Percentiles rank a stretch among this genome's conserved stretches.
phyloP scores from a whole-genome alignment of 2,797 vertebrate genomes.

The Melanogrammus aeglefinus region DNA sequence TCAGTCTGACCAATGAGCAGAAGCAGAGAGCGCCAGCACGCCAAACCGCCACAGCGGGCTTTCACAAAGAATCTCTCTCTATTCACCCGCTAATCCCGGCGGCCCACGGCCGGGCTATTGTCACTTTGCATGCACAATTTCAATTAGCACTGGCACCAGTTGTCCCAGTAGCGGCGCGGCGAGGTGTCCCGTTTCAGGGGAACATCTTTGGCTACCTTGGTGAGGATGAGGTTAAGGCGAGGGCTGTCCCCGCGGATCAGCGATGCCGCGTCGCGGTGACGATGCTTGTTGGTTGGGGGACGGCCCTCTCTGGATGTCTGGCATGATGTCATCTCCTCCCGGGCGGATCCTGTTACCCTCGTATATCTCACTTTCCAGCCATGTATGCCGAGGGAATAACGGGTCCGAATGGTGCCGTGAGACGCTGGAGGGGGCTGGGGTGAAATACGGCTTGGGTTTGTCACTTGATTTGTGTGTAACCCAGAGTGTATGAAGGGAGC shows the following conservation, averaged over 20 bases:
- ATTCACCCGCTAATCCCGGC: conserved; percentile 80
- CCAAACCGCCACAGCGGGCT: conserved; percentile 75
- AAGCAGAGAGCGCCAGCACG: conserved; percentile 73
- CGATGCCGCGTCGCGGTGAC: conserved; percentile 5
- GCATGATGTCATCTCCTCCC: conserved; percentile 30
- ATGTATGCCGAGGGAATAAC: neutral
- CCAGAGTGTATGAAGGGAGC: conserved; percentile 9
- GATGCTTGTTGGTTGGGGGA: conserved; percentile 34
- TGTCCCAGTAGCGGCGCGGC: conserved; percentile 67
- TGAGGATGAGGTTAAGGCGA: conserved; percentile 61
- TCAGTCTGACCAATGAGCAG: conserved; percentile 72
- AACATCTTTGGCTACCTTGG: conserved; percentile 69
- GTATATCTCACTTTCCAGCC: neutral
- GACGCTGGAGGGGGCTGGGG: too few relatives aligned
- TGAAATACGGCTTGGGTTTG: conserved; percentile 8
- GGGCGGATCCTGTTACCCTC: conserved; percentile 8
- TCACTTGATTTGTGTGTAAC: conserved; percentile 14
- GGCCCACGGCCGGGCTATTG: conserved; percentile 74
- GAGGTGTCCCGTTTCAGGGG: conserved; percentile 69
- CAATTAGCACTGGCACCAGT: conserved; percentile 85
- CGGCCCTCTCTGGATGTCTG: conserved; percentile 15
- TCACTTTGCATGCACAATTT: conserved; percentile 84
- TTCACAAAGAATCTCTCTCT: conserved; percentile 81
- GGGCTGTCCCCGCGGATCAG: conserved; percentile 39
- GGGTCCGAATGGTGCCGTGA: neutral